Conservation (phyloP, 2,797 vertebrate genomes). For the Tarsius wallacei region DNA sequence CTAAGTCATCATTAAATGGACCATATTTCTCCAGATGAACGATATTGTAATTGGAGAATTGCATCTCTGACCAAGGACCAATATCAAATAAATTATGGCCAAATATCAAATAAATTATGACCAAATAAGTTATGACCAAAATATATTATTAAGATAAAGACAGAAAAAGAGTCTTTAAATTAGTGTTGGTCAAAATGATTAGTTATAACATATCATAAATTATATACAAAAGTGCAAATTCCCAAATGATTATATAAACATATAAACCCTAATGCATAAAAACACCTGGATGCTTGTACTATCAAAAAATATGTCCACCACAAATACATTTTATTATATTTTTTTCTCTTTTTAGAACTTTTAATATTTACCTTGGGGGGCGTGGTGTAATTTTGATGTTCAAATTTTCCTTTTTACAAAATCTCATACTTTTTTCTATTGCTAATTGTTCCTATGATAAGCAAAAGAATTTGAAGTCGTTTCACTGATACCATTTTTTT, state of each 20-base stretch:
- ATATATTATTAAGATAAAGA: constrained; percentile 10
- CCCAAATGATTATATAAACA: background rate
- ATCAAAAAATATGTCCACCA: constrained; percentile 4
- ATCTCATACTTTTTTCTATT: background rate
- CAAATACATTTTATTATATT: background rate
- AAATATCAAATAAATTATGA: constrained; percentile 18
- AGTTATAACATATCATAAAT: background rate
- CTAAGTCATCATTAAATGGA: background rate
- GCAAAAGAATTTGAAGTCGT: constrained; percentile 12
- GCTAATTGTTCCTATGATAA: background rate
- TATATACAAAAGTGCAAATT: constrained; percentile 40
- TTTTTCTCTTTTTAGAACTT: constrained; percentile 39
- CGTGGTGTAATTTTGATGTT: background rate
- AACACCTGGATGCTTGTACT: background rate
- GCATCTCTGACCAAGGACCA: background rate
- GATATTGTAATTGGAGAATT: background rate
- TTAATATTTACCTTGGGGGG: background rate
- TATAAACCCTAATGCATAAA: background rate
- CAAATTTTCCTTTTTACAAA: background rate
- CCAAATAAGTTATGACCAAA: background rate
- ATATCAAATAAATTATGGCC: constrained; percentile 3
- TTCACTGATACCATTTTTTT: constrained; percentile 46
- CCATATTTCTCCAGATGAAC: constrained; percentile 1
- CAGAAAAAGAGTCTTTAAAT: background rate
- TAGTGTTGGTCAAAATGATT: background rate